These are phyloP conservation scores for Drosophila obscura DNA, from an alignment of 1,140 invertebrate genomes.

Conservation along the genomic window DNA sequence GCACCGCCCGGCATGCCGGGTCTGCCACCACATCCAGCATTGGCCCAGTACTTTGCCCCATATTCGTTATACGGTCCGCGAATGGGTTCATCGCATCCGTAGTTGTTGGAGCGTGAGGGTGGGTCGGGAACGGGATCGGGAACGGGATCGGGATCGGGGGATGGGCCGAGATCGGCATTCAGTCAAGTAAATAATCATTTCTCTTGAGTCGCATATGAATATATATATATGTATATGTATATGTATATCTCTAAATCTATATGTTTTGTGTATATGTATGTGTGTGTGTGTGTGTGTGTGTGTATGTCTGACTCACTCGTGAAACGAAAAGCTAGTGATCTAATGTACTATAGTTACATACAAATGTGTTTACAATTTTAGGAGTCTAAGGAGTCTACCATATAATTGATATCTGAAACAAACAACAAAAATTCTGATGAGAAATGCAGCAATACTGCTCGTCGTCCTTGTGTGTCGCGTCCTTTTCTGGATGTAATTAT, in stretches of 20 bases:
- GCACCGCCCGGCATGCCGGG: slow-evolving; percentile 85
- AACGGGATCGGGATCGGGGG: background rate
- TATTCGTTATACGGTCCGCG: slow-evolving; percentile 94
- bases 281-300: slow-evolving; percentile 2
- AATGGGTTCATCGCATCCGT: slow-evolving; percentile 89
- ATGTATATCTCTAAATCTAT: slow-evolving; percentile 36
- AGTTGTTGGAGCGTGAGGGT: slow-evolving; percentile 35
- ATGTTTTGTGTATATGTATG: background rate
- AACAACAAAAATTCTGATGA: slow-evolving; percentile 28
- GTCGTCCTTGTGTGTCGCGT: slow-evolving; percentile 21
- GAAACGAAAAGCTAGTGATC: slow-evolving; percentile 82
- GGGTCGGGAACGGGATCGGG: slow-evolving; percentile 9
- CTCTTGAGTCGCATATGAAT: slow-evolving; percentile 38
- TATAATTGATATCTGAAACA: slow-evolving; percentile 33
- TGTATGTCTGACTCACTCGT: slow-evolving; percentile 63
- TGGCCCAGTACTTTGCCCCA: slow-evolving; percentile 92
- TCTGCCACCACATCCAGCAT: slow-evolving; percentile 87
- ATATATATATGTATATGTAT: background rate
- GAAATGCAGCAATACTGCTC: slow-evolving; percentile 39
- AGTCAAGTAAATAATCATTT: slow-evolving; percentile 62
- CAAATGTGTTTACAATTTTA: slow-evolving; percentile 74
- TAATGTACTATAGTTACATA: slow-evolving; percentile 80
- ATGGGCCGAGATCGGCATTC: slow-evolving; percentile 36
- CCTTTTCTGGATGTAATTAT: slow-evolving; percentile 58
- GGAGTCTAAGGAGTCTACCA: slow-evolving; percentile 56